Evolutionary conservation across 2,797 vertebrate genomes (phyloP).

Genomic region (Lemur catta): DNA sequence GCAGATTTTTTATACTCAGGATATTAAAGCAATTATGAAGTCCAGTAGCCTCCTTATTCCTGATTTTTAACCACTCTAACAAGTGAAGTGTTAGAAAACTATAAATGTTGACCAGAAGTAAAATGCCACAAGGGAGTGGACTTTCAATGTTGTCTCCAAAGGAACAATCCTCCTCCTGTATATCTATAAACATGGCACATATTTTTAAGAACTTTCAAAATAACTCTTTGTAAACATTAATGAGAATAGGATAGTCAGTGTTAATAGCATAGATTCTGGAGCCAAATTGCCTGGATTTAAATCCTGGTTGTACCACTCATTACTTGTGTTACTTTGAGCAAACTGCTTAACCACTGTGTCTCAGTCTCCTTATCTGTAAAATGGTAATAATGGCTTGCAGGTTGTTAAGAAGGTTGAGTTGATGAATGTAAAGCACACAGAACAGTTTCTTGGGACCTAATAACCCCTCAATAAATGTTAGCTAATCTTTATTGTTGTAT

Average conservation of each 20-base stretch:
- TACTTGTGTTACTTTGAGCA: not conserved
- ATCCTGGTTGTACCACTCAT: not conserved
- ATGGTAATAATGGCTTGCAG: not conserved
- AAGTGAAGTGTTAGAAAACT: not conserved
- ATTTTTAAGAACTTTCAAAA: not conserved
- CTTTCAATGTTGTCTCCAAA: not conserved
- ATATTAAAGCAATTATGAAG: slow-evolving; percentile 10
- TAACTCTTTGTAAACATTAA: not conserved
- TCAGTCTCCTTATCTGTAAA: not conserved
- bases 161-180: not conserved
- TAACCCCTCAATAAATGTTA: not conserved
- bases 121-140: not conserved
- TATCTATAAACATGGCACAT: not conserved
- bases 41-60: not conserved
- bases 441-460: not conserved
- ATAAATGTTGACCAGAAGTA: not conserved
- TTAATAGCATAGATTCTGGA: not conserved
- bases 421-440: not conserved
- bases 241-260: not conserved
- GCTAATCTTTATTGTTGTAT: not conserved
- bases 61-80: not conserved
- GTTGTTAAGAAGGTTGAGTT: not conserved
- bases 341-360: not conserved
- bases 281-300: not conserved
- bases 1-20: not conserved